Base-by-base conservation (phyloP, 2,113 vertebrate species). In the Neolamprologus fasciatus region DNA sequence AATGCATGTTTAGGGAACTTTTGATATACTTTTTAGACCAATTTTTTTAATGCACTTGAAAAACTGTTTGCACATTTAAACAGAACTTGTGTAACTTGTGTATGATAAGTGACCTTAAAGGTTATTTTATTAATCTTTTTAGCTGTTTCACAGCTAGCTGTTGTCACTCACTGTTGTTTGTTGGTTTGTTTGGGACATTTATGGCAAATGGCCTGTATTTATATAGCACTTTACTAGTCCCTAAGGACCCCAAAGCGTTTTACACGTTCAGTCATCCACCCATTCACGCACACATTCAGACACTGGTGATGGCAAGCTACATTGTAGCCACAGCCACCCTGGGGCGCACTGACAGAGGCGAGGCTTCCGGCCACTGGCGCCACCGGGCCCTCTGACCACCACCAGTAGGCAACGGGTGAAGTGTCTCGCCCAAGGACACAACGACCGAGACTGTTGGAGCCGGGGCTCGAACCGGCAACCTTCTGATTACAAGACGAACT, bases 11-110 rank as follows among this genome's bases (percentile, higher is more conserved):
- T 66, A 66, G 2, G 33, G 19, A 11, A 66, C 19, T 37, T 66
- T 68, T 5, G 33, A 37, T 9, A 40, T 14, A 40, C 5, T 68
- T 68, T 68, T 40, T 21, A 68, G 63, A 14, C 19, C 11, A 4
- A 8, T 35, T 66, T 37, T 33, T 14, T 21, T 8, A 21, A 58
- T 58, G 55, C 55, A 58, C 1, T 1, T 40, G 19, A 37, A 68
- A 68, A 40, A 40, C 9, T 14, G 63, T 68, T 68, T 40, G 33
- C 7, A 68, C 63, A 40, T 68, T 68, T 68, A 37, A 40, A 68
- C 2, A 1, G 63, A 40, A 40, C 33, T 21, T 13, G 33, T 13
- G 33, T 68, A 68, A 68, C 31, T 63, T 6, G 17, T 68, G n/a
- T 21, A 68, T 21, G 19, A 68, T 14, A 21, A 37, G 19, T 5